phyloP scores from a whole-genome alignment of 2,888 invertebrate species.

The Diabrotica balteata region DNA sequence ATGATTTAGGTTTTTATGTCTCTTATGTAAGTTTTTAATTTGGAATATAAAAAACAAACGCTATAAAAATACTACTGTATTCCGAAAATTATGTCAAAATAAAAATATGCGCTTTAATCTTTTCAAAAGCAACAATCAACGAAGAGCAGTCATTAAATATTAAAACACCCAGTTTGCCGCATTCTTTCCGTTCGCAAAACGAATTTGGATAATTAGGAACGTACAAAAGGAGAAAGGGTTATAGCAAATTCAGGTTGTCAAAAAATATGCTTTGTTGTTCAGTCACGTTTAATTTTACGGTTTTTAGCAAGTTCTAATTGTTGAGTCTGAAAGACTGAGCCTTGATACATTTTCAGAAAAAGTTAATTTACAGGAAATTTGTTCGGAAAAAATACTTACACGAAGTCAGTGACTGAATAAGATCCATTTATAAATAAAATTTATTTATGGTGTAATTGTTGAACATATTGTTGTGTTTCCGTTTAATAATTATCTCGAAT shows the following conservation, averaged over 20 bases:
- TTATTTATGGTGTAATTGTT: too few relatives aligned
- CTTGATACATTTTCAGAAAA: not conserved
- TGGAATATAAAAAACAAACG: too few relatives aligned
- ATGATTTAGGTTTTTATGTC: too few relatives aligned
- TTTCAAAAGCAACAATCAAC: not conserved
- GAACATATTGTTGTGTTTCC: too few relatives aligned
- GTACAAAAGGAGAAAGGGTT: slow-evolving; percentile 16
- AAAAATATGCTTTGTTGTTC: slow-evolving; percentile 18
- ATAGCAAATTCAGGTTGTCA: slow-evolving; percentile 20
- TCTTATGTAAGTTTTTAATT: too few relatives aligned
- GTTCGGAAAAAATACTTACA: too few relatives aligned
- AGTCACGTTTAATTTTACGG: slow-evolving; percentile 19
- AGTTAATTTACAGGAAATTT: not conserved
- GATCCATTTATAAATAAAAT: too few relatives aligned
- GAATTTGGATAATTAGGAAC: slow-evolving; percentile 19
- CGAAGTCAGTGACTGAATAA: too few relatives aligned
- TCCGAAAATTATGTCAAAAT: too few relatives aligned
- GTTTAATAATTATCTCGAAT: too few relatives aligned
- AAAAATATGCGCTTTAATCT: too few relatives aligned
- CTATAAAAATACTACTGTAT: too few relatives aligned
- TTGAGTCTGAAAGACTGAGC: not conserved
- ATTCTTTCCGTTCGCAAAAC: slow-evolving; percentile 12
- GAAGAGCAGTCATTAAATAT: slow-evolving; percentile 7
- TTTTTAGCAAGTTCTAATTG: slow-evolving; percentile 6
- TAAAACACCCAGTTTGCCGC: slow-evolving; percentile 3